phyloP scores from a whole-genome alignment of 2,888 invertebrate species.

The Drosophila quinaria region DNA sequence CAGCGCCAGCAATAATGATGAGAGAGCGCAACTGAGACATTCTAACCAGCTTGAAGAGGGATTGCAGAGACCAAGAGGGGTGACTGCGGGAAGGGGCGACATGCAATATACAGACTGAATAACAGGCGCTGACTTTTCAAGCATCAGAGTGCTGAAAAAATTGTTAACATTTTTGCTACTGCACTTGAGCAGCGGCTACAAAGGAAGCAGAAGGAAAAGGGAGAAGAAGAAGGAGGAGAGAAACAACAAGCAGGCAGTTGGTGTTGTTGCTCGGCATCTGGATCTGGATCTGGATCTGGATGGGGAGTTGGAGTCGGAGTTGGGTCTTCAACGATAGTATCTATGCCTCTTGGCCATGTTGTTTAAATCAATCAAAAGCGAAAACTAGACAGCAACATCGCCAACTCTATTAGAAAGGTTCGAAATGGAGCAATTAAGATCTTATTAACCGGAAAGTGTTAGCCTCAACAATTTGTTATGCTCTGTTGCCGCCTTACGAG shows the following conservation, averaged over 20 bases:
- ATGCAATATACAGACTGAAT: constrained; percentile 16
- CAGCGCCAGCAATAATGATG: constrained; percentile 65
- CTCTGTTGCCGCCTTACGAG: constrained; percentile 16
- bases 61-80: background rate
- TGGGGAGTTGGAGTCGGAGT: too few relatives aligned
- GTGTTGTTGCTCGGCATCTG: background rate
- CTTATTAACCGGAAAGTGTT: constrained; percentile 28
- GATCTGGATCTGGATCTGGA: background rate
- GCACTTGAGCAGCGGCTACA: constrained; percentile 65
- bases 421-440: constrained; percentile 49
- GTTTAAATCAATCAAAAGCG: constrained; percentile 49
- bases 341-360: constrained; percentile 1
- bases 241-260: background rate
- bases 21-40: constrained; percentile 55
- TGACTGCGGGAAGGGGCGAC: background rate
- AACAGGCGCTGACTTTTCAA: constrained; percentile 76
- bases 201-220: background rate
- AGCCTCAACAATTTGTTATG: constrained; percentile 37
- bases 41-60: constrained; percentile 55
- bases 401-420: constrained; percentile 62
- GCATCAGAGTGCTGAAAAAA: constrained; percentile 77
- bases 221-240: background rate
- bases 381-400: constrained; percentile 39
- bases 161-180: constrained; percentile 81
- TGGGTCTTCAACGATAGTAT: background rate